Conservation (phyloP, 1,140 invertebrate genomes). For the Hypsibius dujardini region DNA sequence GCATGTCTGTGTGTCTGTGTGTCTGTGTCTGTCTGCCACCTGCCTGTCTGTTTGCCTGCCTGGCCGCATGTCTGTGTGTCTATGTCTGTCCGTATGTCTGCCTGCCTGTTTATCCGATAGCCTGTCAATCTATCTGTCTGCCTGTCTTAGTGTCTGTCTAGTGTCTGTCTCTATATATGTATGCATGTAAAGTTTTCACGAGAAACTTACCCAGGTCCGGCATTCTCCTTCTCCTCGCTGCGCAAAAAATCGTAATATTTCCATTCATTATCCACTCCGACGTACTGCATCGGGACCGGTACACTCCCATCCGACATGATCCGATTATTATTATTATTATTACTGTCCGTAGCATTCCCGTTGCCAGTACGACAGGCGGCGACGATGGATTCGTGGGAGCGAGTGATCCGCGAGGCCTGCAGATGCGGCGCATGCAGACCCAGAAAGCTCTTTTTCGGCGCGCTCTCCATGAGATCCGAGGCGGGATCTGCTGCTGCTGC, state of each 20-base stretch:
- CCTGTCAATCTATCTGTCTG: no score
- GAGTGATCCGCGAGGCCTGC: neutral
- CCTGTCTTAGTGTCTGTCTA: no score
- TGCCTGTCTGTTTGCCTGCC: no score
- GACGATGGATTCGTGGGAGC: constrained; percentile 9
- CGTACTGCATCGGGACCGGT: neutral
- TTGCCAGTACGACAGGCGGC: neutral
- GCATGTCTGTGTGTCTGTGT: no score
- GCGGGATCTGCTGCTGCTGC: neutral
- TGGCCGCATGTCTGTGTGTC: no score
- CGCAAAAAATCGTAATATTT: constrained; percentile 7
- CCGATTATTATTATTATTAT: no score
- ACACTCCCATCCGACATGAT: neutral
- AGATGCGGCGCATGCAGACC: neutral
- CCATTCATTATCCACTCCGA: neutral
- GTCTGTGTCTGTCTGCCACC: no score
- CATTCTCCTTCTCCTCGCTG: neutral
- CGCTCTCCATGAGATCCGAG: neutral
- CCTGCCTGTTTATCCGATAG: no score
- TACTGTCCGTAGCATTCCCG: neutral
- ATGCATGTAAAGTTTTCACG: no score
- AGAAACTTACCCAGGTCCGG: neutral
- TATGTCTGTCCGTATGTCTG: no score
- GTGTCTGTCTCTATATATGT: no score
- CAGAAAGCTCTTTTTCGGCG: neutral